Evolutionary conservation across 2,888 invertebrate genomes (phyloP).

Genomic region (Scrobipalpa costella): DNA sequence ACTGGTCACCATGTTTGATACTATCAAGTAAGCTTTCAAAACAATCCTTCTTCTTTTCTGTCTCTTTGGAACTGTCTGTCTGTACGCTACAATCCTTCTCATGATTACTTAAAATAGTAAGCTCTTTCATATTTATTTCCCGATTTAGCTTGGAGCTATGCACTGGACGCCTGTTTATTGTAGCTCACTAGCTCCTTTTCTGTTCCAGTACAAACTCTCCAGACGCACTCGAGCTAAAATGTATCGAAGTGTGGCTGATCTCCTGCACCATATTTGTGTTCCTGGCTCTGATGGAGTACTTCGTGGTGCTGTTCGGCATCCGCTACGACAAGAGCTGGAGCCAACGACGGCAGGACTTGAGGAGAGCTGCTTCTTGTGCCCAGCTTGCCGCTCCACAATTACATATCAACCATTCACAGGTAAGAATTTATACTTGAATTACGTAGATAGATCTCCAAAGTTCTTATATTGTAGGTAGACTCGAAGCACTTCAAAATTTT

Average conservation of each 20-base stretch:
- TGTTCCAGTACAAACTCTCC: conserved; percentile 83
- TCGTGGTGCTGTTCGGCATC: conserved; percentile 83
- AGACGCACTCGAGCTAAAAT: conserved; percentile 83
- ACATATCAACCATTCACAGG: conserved; percentile 75
- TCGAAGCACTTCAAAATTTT: conserved; percentile 16
- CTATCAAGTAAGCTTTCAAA: conserved; percentile 53
- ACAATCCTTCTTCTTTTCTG: too few relatives aligned
- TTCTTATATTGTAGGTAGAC: conserved; percentile 19
- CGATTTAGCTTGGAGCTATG: too few relatives aligned
- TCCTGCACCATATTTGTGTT: conserved; percentile 84
- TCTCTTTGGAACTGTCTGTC: too few relatives aligned
- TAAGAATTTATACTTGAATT: conserved; percentile 32
- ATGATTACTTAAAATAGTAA: too few relatives aligned
- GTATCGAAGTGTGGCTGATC: conserved; percentile 85
- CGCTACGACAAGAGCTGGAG: conserved; percentile 85
- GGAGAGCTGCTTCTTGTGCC: conserved; percentile 69
- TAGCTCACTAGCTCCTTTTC: too few relatives aligned
- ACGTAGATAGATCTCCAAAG: conserved; percentile 7
- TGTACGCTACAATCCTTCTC: too few relatives aligned
- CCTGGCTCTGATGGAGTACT: conserved; percentile 83
- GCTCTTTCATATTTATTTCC: too few relatives aligned
- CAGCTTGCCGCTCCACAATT: conserved; percentile 68
- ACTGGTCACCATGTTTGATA: conserved; percentile 84
- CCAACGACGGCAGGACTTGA: conserved; percentile 65
- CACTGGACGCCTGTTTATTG: too few relatives aligned